Base-by-base conservation (phyloP, 2,888 invertebrate species). In the Acholoe squamosa region DNA sequence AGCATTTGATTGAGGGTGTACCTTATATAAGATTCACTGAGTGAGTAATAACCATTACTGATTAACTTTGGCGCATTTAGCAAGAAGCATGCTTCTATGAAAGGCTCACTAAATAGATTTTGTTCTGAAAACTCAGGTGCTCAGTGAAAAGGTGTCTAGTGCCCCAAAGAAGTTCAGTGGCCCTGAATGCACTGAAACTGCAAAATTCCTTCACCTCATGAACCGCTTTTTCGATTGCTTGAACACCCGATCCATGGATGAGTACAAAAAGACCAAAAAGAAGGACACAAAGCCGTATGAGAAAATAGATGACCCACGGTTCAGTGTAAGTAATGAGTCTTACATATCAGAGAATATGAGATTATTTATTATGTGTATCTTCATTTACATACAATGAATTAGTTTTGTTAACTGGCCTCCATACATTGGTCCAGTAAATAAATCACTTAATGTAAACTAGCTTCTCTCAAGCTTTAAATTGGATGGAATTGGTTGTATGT, bases 211-310 rank as follows among this genome's bases (percentile, higher is more conserved):
- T 22, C 3, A 22, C 19, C 1, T 54, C 5, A 86, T 86, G 86
- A 54, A 86, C 54, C 52, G 22, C 0, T 86, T 86, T 54, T 86
- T 86, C 25, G 86, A 86, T 31, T 86, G 86, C 86, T 28, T 86
- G 10, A 86, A 86, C 25, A 52, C n/a, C n/a, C 19, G 86, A 10
- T 31, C 43, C n/a, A 34, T 22, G 25, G 28, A 51, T 19, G 86
- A 86, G 86, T 51, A 25, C 0, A 1, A 14, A 0, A 10, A 31
- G 16, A 52, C 7, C 10, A 0, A 28, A 0, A 86, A 86, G 28
- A 54, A 54, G 5, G 86, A 86, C 31, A 12, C 16, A n/a, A 25
- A 7, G n/a, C 52, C 52, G 0, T 86, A 52, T 16, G 28, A 19
- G 10, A 31, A 14, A 5, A 28, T 54, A 7, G 25, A 51, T 5